Evolutionary conservation across 2,888 invertebrate species (phyloP), one percentile per base, ranked within the genome.

Genomic region (Eutolmus rufibarbis): DNA sequence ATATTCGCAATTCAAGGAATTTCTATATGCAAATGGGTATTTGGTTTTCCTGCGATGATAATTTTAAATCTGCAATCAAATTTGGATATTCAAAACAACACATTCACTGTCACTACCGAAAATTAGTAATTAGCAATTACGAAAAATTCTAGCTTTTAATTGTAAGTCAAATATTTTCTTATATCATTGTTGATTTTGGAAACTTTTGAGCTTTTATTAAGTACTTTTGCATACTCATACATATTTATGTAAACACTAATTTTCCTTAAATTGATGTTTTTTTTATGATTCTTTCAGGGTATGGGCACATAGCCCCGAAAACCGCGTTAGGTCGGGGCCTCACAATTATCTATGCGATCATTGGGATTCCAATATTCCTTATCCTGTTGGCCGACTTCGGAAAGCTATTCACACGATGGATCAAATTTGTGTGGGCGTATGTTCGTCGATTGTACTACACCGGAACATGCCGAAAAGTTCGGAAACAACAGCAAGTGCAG

Each of bases 281-380:
- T 28, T 56, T 40, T 19, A 87, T 89, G 89, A 89, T 89, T 76
- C 81, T 93, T 94, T 74, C 94, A 99, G 99, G 99, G 91, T 99
- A 99, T 93, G 99, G 99, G 88, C 98, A 99, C 92, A 97, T 99
- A 90, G 96, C 97, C 79, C 99, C 99, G 0, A 96, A 96, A 90
- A 99, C 99, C 14, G 95, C 93, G 7, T 95, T 96, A 14, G 99
- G 99, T 9, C 95, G 96, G 89, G 95, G 96, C 0, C 94, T 98
- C 79, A 98, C 98, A 0, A 98, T 99, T 89, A 93, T 97, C 37
- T 99, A 99, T 92, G 97, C 99, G 40, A 95, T 97, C 88, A 95
- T 99, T 89, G 99, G 99, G 14, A 99, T 99, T 90, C 99, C 99
- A 0, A 94, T 99, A 90, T 98, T 99, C 93, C 94, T 99, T 89